Evolutionary conservation across 1,140 invertebrate genomes (phyloP).

Genomic region (Bombus waltoni): DNA sequence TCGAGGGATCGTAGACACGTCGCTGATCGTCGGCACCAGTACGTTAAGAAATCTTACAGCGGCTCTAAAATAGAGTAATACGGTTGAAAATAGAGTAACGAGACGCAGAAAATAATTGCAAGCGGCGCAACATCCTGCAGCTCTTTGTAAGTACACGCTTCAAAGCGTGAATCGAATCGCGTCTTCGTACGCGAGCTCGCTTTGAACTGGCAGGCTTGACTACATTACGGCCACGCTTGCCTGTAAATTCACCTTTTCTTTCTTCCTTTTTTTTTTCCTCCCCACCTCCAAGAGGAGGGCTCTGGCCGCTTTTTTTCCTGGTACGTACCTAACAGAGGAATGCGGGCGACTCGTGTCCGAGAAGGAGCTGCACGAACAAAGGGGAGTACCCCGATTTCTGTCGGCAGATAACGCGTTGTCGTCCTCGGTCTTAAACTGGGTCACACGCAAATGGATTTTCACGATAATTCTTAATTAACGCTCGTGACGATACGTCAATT

Average conservation of each 20-base stretch:
- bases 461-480: conserved; percentile 26
- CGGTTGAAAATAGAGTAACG: neutral
- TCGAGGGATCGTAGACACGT: no score
- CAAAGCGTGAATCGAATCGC: conserved; percentile 39
- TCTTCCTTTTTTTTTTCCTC: neutral
- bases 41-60: neutral
- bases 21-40: no score
- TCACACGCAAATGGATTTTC: conserved; percentile 39
- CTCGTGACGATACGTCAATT: neutral
- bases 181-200: conserved; percentile 44
- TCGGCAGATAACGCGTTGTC: neutral
- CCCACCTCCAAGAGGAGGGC: neutral
- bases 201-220: conserved; percentile 43
- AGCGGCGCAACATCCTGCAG: neutral
- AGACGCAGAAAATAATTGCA: neutral
- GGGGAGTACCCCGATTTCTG: conserved; percentile 45
- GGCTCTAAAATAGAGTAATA: neutral
- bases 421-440: conserved; percentile 37
- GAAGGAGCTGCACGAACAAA: conserved; percentile 59
- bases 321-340: conserved; percentile 54
- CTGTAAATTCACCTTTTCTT: conserved; percentile 54
- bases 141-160: neutral
- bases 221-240: conserved; percentile 47
- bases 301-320: conserved; percentile 30
- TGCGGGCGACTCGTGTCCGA: conserved; percentile 57